Evolutionary conservation across 2,797 vertebrate genomes (phyloP).

Genomic region (Pseudochirops corinnae): DNA sequence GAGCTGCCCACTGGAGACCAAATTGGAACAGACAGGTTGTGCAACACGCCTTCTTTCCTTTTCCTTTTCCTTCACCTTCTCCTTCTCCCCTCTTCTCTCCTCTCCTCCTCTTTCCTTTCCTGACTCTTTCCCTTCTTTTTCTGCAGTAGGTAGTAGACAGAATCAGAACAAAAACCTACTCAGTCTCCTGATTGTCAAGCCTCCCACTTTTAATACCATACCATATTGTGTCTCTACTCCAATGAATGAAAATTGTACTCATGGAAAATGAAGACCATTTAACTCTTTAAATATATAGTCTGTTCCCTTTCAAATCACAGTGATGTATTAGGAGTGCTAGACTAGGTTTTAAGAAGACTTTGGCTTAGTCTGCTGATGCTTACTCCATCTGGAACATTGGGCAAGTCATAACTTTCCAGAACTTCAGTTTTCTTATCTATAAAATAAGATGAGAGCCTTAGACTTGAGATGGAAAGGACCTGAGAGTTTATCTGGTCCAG

Average conservation of each 20-base stretch:
- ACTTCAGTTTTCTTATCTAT: not conserved
- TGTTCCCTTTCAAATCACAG: not conserved
- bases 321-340: not conserved
- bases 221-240: not conserved
- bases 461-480: not conserved
- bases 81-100: too few species aligned
- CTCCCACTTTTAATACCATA: not conserved
- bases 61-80: too few species aligned
- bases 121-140: too few species aligned
- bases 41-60: too few species aligned
- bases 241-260: not conserved
- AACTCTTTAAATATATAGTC: not conserved
- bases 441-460: not conserved
- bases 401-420: not conserved
- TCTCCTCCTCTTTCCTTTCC: too few species aligned
- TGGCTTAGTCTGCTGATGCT: not conserved
- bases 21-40: too few species aligned
- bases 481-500: not conserved
- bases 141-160: not conserved
- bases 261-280: not conserved
- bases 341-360: not conserved
- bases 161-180: not conserved
- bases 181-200: not conserved
- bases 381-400: not conserved
- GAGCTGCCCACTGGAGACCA: too few species aligned